phyloP scores from a whole-genome alignment of 2,888 invertebrate species.

The Lamellibrachia columna region DNA sequence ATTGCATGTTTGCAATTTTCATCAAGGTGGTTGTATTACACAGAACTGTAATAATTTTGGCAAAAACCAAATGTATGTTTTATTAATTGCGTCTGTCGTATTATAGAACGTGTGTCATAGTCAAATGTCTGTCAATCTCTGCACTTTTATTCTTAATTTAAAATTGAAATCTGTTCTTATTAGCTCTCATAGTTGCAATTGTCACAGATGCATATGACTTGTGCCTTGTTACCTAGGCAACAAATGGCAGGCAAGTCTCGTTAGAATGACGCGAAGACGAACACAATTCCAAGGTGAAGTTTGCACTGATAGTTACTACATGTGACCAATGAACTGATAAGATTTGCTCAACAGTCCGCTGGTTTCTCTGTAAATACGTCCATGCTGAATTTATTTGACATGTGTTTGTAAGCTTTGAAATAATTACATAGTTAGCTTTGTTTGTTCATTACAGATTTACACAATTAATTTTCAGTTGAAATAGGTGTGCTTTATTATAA shows the following conservation, averaged over 20 bases:
- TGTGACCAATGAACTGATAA: not conserved
- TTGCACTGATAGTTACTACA: constrained; percentile 1
- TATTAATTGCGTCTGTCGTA: not conserved
- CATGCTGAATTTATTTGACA: not conserved
- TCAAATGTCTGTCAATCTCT: not conserved
- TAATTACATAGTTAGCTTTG: not conserved
- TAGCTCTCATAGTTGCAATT: not conserved
- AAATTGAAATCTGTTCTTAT: not conserved
- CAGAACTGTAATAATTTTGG: not conserved
- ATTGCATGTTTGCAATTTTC: not conserved
- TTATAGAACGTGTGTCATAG: not conserved
- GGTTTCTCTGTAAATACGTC: constrained; percentile 12
- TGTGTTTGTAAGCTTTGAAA: not conserved
- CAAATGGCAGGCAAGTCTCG: not conserved
- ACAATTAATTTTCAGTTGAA: not conserved
- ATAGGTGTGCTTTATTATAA: not conserved
- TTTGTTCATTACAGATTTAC: not conserved
- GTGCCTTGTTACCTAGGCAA: not conserved
- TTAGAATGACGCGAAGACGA: not conserved
- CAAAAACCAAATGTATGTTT: not conserved
- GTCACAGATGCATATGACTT: not conserved
- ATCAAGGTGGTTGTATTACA: not conserved
- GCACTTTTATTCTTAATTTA: not conserved
- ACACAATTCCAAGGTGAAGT: constrained; percentile 3
- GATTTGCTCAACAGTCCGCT: constrained; percentile 13